Base-by-base conservation (phyloP, 2,888 invertebrate species). In the Pemphredon lugubris region DNA sequence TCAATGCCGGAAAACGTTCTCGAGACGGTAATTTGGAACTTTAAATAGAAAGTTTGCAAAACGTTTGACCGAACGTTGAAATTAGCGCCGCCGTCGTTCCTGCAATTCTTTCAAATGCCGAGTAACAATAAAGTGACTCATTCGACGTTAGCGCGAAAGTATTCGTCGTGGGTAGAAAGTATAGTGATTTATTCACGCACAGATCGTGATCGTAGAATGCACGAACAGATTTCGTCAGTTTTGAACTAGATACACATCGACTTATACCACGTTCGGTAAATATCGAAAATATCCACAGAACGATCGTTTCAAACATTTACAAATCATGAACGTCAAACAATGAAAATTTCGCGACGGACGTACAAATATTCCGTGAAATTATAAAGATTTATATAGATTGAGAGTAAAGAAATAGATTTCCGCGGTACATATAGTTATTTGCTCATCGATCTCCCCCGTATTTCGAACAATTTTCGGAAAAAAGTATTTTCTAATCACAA, bases 111-210 rank as follows among this genome's bases (percentile, higher is more conserved):
- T 61, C 37, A 23, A 73, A 50, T 48, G 54, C 55, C 26, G 48
- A 68, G 48, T 48, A 57, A 64, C 57, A 60, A 65, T 45, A 26
- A 16, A 7, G 55, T 75, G 63, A 75, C 75, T 70, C 75, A 66
- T 44, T 50, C n/a, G 34, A 23, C 47, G 50, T 50, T 61, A 50
- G 42, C 48, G 32, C 59, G 63, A 60, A 70, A 63, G 70, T 66
- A 55, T 65, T 57, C 47, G 39, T 57, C 50, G 30, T 34, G 11
- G 45, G 51, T 66, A 74, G 70, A 75, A 75, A 75, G 75, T 68
- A 48, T 53, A 50, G 20, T 26, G 50, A 59, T 34, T 9, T 47
- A 32, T 53, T 39, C 48, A 50, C 45, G 39, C 53, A 23, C 60
- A 39, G 47, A 57, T 40, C 34, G 37, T 58, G 55, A 23, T 20